Percentiles rank a stretch among this genome's conserved stretches.
Conservation (phyloP, 2,888 invertebrate genomes). For the Venusia cambrica region DNA sequence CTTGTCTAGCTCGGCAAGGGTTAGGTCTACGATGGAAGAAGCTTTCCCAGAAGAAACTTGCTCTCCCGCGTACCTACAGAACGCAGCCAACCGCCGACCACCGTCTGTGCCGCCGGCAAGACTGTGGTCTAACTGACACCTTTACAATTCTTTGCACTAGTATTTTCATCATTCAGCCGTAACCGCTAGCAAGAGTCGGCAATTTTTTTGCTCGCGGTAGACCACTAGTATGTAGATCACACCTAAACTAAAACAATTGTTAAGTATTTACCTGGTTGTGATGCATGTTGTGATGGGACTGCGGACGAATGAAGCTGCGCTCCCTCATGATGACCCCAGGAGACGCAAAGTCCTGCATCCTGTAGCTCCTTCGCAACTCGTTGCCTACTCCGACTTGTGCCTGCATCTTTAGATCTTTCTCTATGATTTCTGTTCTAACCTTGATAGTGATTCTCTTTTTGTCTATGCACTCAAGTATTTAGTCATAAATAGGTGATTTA, state of each 20-base stretch:
- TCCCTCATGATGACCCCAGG: conserved; percentile 84
- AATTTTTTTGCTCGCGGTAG: no score
- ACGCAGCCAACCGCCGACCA: no score
- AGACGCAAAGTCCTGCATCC: conserved; percentile 79
- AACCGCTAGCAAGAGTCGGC: no score
- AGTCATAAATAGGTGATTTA: conserved; percentile 24
- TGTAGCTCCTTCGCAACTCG: conserved; percentile 75
- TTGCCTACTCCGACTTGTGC: conserved; percentile 66
- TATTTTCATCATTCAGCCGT: no score
- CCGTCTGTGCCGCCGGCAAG: no score
- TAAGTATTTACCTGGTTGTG: conserved; percentile 69
- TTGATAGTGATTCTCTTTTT: conserved; percentile 50
- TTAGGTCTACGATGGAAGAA: no score
- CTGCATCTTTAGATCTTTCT: conserved; percentile 58
- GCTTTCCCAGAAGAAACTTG: no score
- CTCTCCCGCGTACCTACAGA: no score
- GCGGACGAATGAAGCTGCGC: conserved; percentile 85
- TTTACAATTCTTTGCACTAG: no score
- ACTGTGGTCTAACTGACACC: no score
- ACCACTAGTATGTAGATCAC: no score
- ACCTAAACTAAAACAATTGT: not conserved
- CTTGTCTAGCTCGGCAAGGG: no score
- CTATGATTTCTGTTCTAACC: conserved; percentile 18
- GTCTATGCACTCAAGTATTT: conserved; percentile 47
- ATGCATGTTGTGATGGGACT: conserved; percentile 80